A percentile compares a stretch with the other conserved stretches of the same genome.
These are phyloP conservation scores for Thelaira solivaga DNA, from an alignment of 2,888 invertebrate species.

Conservation along the genomic window DNA sequence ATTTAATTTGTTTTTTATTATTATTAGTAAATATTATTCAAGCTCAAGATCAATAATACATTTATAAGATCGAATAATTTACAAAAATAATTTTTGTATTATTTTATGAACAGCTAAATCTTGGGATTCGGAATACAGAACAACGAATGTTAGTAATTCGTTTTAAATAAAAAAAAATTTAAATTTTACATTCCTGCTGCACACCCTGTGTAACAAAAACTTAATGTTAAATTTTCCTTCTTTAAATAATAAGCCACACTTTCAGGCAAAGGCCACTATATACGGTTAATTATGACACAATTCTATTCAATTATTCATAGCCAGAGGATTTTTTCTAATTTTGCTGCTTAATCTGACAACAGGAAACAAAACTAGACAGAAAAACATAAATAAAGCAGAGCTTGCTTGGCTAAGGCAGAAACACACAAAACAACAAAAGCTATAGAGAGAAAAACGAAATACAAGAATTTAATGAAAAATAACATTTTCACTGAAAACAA, in stretches of 20 bases:
- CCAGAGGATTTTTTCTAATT: constrained; percentile 20
- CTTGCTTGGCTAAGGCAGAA: neutral
- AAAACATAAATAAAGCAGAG: neutral
- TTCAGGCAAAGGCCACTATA: neutral
- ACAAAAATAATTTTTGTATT: no score
- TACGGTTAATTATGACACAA: constrained; percentile 47
- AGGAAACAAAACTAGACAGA: neutral
- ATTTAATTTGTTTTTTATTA: no score
- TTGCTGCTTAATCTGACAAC: neutral
- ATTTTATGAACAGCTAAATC: no score
- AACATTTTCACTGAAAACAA: constrained; percentile 41
- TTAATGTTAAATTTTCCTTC: neutral
- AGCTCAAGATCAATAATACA: no score
- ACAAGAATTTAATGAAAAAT: constrained; percentile 43
- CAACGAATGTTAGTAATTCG: no score
- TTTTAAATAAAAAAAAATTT: no score
- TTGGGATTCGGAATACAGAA: no score
- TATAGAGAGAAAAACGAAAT: neutral
- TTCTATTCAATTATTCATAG: constrained; percentile 46
- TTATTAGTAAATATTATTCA: no score
- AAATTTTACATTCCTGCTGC: no score
- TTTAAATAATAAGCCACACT: constrained; percentile 1
- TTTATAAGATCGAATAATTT: no score
- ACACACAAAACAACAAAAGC: neutral
- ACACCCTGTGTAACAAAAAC: neutral